Evolutionary conservation across 2,888 invertebrate genomes (phyloP).

Genomic region (Xanthorhoe designata): DNA sequence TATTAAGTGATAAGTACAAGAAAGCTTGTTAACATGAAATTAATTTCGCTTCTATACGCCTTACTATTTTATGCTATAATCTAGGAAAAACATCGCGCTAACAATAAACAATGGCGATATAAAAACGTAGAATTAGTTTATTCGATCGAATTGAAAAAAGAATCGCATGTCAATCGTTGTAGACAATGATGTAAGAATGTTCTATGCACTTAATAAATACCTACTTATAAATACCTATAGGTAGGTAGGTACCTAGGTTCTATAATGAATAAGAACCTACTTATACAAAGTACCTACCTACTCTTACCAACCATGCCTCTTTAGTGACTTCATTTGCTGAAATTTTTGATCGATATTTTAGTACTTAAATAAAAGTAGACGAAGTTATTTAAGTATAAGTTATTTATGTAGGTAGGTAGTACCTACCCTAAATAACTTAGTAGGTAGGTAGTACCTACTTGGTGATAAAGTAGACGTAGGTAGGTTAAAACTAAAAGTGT

Average conservation of each 20-base stretch:
- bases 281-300: not conserved
- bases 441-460: too few relatives aligned
- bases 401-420: too few relatives aligned
- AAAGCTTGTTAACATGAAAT: too few relatives aligned
- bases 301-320: not conserved
- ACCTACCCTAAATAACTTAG: too few relatives aligned
- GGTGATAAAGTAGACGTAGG: too few relatives aligned
- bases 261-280: not conserved
- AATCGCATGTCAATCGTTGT: constrained; percentile 26
- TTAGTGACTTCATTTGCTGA: not conserved
- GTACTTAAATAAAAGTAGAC: too few relatives aligned
- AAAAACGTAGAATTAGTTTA: constrained; percentile 49
- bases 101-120: constrained; percentile 53
- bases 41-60: constrained; percentile 15
- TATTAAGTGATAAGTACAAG: too few relatives aligned
- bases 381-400: too few relatives aligned
- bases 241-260: not conserved
- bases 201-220: not conserved
- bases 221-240: not conserved
- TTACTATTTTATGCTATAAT: constrained; percentile 25
- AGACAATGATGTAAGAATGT: not conserved
- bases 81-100: constrained; percentile 23
- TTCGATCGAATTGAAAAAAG: constrained; percentile 42
- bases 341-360: not conserved
- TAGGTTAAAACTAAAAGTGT: too few relatives aligned